phyloP scores from a whole-genome alignment of 1,140 invertebrate species.

The Phenacoccus solenopsis region DNA sequence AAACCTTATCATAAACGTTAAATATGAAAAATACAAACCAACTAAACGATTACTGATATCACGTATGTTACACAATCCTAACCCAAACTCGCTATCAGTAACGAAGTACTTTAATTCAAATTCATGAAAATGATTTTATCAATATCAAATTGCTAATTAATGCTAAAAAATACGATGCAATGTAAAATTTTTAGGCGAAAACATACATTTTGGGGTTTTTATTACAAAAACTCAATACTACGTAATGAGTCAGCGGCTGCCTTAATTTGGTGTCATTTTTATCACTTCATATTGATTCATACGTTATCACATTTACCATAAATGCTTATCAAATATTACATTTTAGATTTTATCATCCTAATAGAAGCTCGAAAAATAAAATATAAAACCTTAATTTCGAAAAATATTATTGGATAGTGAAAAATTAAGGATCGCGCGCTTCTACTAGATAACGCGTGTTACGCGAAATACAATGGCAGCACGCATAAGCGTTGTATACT shows the following conservation, averaged over 20 bases:
- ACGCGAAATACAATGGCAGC: constrained; percentile 12
- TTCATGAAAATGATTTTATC: too few species aligned
- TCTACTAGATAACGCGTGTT: constrained; percentile 10
- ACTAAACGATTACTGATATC: not conserved
- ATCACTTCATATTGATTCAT: not conserved
- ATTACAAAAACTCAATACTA: not conserved
- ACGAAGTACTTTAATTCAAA: not conserved
- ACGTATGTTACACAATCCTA: not conserved
- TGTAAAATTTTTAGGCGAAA: too few species aligned
- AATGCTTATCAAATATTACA: constrained; percentile 2
- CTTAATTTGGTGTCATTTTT: not conserved
- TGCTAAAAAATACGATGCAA: too few species aligned
- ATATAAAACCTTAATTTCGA: not conserved
- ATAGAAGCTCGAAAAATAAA: not conserved
- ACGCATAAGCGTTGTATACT: not conserved
- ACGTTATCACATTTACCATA: constrained; percentile 10
- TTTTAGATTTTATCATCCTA: not conserved
- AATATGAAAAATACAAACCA: not conserved
- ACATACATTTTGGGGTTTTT: too few species aligned
- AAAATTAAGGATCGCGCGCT: constrained; percentile 1
- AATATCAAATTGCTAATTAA: too few species aligned
- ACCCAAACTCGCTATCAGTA: not conserved
- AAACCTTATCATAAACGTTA: not conserved
- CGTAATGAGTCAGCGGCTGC: not conserved
- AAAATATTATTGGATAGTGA: not conserved